phyloP scores from a whole-genome alignment of 2,113 vertebrate species.

The Peromyscus polionotus region DNA sequence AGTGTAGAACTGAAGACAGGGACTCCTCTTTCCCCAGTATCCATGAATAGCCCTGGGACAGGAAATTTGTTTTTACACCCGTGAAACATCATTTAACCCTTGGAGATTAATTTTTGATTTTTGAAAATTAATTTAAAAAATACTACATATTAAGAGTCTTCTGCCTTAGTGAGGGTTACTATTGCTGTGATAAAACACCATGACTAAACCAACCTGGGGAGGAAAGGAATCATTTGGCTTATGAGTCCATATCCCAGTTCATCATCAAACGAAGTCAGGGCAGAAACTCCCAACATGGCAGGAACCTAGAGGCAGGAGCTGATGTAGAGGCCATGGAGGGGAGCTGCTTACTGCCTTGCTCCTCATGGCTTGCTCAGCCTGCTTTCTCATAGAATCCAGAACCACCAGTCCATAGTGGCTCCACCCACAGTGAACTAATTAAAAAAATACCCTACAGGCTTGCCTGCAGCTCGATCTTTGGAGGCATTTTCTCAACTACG shows the following conservation, averaged over 20 bases:
- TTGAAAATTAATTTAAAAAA: constrained; percentile 61
- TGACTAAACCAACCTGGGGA: not conserved
- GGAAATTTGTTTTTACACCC: not conserved
- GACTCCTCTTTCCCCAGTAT: not conserved
- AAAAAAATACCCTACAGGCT: not conserved
- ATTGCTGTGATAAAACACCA: not conserved
- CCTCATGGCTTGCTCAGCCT: not conserved
- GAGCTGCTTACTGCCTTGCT: not conserved
- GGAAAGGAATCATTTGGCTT: not conserved
- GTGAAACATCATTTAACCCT: constrained; percentile 31
- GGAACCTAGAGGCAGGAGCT: not conserved
- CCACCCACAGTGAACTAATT: not conserved
- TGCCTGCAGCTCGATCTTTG: not conserved
- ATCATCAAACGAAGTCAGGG: not conserved
- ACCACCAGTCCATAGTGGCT: not conserved
- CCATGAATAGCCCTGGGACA: not conserved
- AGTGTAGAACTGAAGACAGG: not conserved
- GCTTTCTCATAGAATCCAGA: not conserved
- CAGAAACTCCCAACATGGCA: not conserved
- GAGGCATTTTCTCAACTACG: not conserved
- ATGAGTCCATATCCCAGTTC: not conserved
- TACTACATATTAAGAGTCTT: constrained; percentile 27
- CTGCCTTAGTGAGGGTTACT: not conserved
- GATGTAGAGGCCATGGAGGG: not conserved
- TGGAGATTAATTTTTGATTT: constrained; percentile 50